Evolutionary conservation across 1,140 invertebrate genomes (phyloP).

Genomic region (Dendrolimus kikuchii): DNA sequence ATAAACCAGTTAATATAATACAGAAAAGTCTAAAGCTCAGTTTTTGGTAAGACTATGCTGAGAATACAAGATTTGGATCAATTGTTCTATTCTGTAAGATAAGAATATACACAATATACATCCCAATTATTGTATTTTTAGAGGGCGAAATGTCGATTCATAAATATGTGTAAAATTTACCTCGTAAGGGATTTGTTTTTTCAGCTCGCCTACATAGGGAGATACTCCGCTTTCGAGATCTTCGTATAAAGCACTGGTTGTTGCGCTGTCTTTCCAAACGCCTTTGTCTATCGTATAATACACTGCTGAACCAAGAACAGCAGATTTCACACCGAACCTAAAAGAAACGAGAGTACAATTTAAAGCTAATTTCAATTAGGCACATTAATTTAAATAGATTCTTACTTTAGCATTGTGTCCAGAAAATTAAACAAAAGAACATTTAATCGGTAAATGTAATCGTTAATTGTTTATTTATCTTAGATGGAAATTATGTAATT

Average conservation of each 20-base stretch:
- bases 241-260: constrained; percentile 64
- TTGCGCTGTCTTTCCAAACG: constrained; percentile 72
- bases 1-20: too few relatives aligned
- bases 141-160: too few relatives aligned
- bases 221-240: constrained; percentile 65
- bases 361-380: neutral
- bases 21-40: too few relatives aligned
- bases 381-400: neutral
- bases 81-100: too few relatives aligned
- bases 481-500: constrained; percentile 23
- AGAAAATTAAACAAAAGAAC: constrained; percentile 12
- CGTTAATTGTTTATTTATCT: constrained; percentile 14
- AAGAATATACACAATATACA: too few relatives aligned
- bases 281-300: constrained; percentile 73
- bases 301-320: constrained; percentile 62
- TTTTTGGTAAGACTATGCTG: too few relatives aligned
- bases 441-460: constrained; percentile 5
- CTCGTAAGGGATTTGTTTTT: constrained; percentile 71
- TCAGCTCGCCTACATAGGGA: constrained; percentile 71
- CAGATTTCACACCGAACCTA: constrained; percentile 72
- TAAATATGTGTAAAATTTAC: constrained; percentile 28
- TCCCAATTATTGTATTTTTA: too few relatives aligned
- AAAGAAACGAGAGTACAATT: constrained; percentile 12
- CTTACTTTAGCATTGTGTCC: constrained; percentile 28
- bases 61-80: too few relatives aligned